Conservation (phyloP, 2,113 vertebrate species). For the Erpornis zantholeuca region DNA sequence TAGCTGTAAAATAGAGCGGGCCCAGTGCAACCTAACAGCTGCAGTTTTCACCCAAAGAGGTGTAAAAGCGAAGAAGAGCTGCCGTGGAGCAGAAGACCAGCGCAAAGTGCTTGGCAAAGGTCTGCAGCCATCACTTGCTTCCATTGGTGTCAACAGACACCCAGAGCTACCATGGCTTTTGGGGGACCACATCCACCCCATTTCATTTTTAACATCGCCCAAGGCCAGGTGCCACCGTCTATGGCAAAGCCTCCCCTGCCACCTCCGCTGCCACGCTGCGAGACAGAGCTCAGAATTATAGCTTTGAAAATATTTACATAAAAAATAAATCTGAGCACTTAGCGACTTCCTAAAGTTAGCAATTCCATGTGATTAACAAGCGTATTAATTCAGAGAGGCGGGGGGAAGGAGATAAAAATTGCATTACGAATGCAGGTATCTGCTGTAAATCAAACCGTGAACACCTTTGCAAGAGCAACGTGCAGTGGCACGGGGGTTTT, state of each 20-base stretch:
- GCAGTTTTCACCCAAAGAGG: neutral
- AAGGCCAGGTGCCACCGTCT: neutral
- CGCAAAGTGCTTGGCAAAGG: neutral
- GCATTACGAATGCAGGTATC: slow-evolving; percentile 46
- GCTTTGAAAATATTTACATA: slow-evolving; percentile 58
- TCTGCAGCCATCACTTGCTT: neutral
- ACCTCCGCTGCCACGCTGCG: neutral
- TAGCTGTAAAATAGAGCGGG: neutral
- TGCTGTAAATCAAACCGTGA: neutral
- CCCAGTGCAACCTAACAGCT: fast-evolving
- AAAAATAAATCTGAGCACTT: slow-evolving; percentile 44
- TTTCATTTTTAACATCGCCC: neutral
- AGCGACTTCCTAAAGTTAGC: neutral
- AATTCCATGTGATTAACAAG: slow-evolving; percentile 47
- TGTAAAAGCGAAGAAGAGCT: neutral
- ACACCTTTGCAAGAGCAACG: neutral
- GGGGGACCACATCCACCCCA: neutral
- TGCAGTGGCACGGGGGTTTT: neutral
- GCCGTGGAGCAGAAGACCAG: neutral
- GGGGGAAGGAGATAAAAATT: slow-evolving; percentile 15
- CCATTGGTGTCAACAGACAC: neutral
- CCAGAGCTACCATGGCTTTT: neutral
- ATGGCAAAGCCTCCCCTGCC: neutral
- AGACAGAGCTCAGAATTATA: neutral
- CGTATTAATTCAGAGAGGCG: slow-evolving; percentile 30